Percentiles rank a stretch among this genome's conserved stretches.
Conservation (phyloP, 2,888 invertebrate genomes). For the Apamea crenata region DNA sequence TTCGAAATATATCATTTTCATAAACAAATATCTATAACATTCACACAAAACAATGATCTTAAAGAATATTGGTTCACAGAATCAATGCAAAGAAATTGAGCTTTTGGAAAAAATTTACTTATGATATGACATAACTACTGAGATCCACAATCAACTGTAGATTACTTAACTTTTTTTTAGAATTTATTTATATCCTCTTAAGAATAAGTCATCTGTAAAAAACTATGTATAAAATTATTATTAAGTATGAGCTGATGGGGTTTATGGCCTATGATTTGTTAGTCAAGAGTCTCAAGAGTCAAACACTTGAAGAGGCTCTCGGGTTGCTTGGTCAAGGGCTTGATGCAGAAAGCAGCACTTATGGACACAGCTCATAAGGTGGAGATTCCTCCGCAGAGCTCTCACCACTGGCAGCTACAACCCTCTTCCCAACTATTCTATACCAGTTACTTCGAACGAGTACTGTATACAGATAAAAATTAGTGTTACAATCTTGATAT, state of each 20-base stretch:
- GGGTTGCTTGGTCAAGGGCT: background rate
- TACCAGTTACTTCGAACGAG: background rate
- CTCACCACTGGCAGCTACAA: background rate
- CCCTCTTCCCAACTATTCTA: background rate
- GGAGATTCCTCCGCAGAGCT: background rate
- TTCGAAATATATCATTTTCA: constrained; percentile 46
- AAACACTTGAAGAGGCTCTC: background rate
- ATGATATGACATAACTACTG: constrained; percentile 85
- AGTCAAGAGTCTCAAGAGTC: background rate
- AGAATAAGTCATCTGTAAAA: constrained; percentile 22
- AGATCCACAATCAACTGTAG: constrained; percentile 90
- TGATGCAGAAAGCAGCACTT: background rate
- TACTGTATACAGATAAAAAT: background rate
- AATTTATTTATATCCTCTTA: constrained; percentile 14
- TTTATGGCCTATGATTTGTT: background rate
- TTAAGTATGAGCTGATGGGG: constrained; percentile 1
- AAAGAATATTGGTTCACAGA: constrained; percentile 84
- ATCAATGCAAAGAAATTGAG: constrained; percentile 71
- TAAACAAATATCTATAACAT: constrained; percentile 68
- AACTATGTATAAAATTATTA: constrained; percentile 20
- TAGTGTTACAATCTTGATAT: constrained; percentile 4
- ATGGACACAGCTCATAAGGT: background rate
- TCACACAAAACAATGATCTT: constrained; percentile 79
- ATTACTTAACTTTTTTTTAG: constrained; percentile 82
- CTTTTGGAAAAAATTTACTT: constrained; percentile 75